These are phyloP conservation scores for Neostethus bicornis DNA, from an alignment of 2,797 vertebrate genomes.

Conservation along the genomic window DNA sequence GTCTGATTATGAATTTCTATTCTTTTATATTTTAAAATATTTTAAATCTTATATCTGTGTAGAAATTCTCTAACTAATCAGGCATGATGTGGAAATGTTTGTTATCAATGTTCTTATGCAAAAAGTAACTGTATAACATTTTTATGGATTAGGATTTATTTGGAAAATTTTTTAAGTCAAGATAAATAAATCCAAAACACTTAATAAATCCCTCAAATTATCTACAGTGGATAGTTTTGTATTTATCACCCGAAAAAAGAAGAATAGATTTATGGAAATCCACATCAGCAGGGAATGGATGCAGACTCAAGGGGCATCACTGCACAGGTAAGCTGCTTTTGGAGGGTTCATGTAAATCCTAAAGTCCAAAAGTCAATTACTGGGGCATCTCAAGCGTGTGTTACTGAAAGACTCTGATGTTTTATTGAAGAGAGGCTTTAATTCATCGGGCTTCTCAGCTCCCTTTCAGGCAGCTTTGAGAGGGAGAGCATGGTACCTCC, in stretches of 20 bases:
- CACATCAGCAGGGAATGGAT: conserved; percentile 69
- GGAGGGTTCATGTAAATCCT: conserved; percentile 84
- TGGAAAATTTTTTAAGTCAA: conserved; percentile 59
- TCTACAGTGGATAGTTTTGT: conserved; percentile 73
- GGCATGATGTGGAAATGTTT: not conserved
- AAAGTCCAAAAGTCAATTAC: conserved; percentile 87
- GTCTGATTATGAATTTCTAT: conserved; percentile 1
- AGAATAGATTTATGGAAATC: conserved; percentile 74
- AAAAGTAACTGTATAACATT: conserved; percentile 45
- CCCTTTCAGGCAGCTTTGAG: conserved; percentile 79
- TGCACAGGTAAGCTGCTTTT: conserved; percentile 84
- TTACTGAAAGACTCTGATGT: conserved; percentile 85
- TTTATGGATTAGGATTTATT: conserved; percentile 58
- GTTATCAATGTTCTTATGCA: not conserved
- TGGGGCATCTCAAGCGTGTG: conserved; percentile 84
- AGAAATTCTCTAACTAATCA: not conserved
- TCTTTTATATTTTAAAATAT: not conserved
- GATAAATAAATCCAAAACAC: conserved; percentile 71
- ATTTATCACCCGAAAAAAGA: conserved; percentile 53
- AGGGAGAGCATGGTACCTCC: conserved; percentile 75
- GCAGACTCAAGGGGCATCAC: conserved; percentile 75
- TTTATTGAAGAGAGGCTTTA: conserved; percentile 86
- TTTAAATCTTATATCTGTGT: conserved; percentile 13
- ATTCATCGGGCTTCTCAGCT: conserved; percentile 78
- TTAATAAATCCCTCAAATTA: conserved; percentile 75